Conservation (phyloP, 1,140 invertebrate species). For the Helicoverpa zea region DNA sequence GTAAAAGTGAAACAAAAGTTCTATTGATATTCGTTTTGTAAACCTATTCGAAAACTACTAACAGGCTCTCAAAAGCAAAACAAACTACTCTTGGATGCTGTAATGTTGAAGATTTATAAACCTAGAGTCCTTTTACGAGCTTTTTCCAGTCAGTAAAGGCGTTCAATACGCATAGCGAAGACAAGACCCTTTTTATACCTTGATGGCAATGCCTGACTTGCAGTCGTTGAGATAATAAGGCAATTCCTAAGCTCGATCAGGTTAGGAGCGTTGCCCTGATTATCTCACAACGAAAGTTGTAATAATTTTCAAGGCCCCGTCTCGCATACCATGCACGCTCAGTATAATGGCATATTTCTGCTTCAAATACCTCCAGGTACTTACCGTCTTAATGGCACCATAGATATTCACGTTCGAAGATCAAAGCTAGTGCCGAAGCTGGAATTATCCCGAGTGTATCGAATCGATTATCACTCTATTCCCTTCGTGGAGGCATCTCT, state of each 20-base stretch:
- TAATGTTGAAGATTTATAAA: neutral
- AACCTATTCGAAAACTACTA: no score
- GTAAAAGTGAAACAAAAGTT: neutral
- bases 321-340: slow-evolving; percentile 43
- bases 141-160: neutral
- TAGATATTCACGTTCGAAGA: slow-evolving; percentile 54
- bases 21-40: no score
- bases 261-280: slow-evolving; percentile 38
- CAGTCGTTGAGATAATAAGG: slow-evolving; percentile 24
- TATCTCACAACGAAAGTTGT: slow-evolving; percentile 47
- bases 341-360: slow-evolving; percentile 43
- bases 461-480: slow-evolving; percentile 66
- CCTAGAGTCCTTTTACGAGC: no score
- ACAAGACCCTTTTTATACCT: neutral
- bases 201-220: neutral
- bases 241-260: slow-evolving; percentile 43
- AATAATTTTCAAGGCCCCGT: slow-evolving; percentile 41
- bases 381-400: slow-evolving; percentile 41
- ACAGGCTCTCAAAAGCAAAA: no score
- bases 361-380: slow-evolving; percentile 37
- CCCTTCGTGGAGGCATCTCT: slow-evolving; percentile 54
- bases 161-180: neutral
- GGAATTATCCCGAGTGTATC: slow-evolving; percentile 62
- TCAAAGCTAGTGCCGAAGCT: slow-evolving; percentile 57
- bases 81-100: no score